A percentile compares a stretch with the other conserved stretches of the same genome.
Conservation (phyloP, 2,888 invertebrate species). For the Euplexia lucipara region DNA sequence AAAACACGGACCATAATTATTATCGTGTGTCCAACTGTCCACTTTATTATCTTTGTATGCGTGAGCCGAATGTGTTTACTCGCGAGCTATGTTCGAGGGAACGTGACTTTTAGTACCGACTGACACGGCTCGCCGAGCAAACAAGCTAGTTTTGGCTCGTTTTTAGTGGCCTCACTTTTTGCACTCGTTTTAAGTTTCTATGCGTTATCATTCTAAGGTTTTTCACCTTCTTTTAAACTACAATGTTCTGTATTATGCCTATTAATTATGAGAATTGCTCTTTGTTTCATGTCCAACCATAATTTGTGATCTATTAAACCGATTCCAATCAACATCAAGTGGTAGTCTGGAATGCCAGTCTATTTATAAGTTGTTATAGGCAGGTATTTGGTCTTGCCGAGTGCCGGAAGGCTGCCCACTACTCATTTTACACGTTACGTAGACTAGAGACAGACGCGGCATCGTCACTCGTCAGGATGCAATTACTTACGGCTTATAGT, state of each 20-base stretch:
- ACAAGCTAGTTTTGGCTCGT: too few species aligned
- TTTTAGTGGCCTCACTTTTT: too few species aligned
- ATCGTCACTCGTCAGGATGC: constrained; percentile 6
- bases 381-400: not conserved
- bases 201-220: too few species aligned
- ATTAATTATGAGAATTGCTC: not conserved
- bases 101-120: too few species aligned
- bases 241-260: not conserved
- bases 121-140: too few species aligned
- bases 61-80: too few species aligned
- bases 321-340: not conserved
- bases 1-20: too few species aligned
- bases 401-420: constrained; percentile 18
- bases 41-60: too few species aligned
- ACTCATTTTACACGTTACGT: constrained; percentile 7
- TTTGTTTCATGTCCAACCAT: not conserved
- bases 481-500: constrained; percentile 1
- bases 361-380: not conserved
- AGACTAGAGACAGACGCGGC: not conserved
- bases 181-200: too few species aligned
- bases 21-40: too few species aligned
- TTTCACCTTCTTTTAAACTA: too few species aligned
- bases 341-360: constrained; percentile 1
- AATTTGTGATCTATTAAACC: not conserved
- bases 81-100: too few species aligned